Percentiles rank a stretch among this genome's conserved stretches.
Conservation (phyloP, 2,113 vertebrate species). For the Thermophis baileyi region DNA sequence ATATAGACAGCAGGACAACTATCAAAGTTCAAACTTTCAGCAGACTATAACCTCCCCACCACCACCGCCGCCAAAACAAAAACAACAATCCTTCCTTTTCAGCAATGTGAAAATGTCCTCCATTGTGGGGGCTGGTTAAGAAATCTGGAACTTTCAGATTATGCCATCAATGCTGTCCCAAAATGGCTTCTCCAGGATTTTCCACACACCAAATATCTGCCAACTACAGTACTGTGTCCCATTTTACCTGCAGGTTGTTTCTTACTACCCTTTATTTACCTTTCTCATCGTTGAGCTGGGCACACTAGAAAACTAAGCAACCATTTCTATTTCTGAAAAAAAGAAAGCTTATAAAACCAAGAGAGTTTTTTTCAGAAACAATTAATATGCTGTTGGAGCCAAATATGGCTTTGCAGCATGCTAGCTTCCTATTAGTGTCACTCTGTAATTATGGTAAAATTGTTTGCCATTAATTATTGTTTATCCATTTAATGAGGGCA, state of each 20-base stretch:
- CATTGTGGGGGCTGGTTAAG: not conserved
- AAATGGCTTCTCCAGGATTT: not conserved
- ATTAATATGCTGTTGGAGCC: not conserved
- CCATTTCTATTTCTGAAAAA: not conserved
- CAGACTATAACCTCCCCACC: constrained; percentile 8
- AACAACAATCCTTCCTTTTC: not conserved
- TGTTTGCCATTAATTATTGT: not conserved
- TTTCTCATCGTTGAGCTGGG: not conserved
- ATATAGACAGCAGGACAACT: constrained; percentile 24
- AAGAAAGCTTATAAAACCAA: not conserved
- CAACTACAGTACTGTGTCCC: not conserved
- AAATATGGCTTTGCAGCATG: not conserved
- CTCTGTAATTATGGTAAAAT: not conserved
- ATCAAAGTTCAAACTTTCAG: constrained; percentile 19
- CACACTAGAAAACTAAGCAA: not conserved
- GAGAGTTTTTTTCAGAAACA: not conserved
- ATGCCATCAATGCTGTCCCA: not conserved
- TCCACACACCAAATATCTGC: not conserved
- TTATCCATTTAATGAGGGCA: not conserved
- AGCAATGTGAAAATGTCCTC: not conserved
- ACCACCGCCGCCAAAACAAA: not conserved
- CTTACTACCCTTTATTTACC: not conserved
- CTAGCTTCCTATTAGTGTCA: not conserved
- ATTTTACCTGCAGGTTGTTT: not conserved
- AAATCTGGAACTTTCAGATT: not conserved